These are phyloP conservation scores for Noctuana brunneofusca DNA, from an alignment of 2,888 invertebrate species.

Conservation along the genomic window DNA sequence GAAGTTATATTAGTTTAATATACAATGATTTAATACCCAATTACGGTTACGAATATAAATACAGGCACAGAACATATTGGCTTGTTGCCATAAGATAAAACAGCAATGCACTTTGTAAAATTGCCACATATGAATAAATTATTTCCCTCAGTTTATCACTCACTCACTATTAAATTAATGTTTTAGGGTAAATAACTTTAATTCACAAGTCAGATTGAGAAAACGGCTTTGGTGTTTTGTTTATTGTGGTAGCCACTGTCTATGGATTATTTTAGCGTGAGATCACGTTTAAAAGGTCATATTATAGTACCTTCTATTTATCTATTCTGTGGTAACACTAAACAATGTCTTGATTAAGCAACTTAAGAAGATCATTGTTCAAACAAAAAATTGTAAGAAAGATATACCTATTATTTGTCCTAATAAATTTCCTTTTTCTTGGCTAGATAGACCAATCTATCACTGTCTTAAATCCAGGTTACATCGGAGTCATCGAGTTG, in stretches of 20 bases:
- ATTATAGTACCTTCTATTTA: no score
- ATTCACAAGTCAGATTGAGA: no score
- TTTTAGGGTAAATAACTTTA: background rate
- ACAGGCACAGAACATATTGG: background rate
- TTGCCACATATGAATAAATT: background rate
- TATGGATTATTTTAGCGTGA: no score
- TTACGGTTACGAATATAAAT: background rate
- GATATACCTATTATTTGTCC: no score
- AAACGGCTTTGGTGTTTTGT: no score
- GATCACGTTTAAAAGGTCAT: no score
- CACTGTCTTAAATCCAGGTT: background rate
- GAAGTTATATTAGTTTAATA: no score
- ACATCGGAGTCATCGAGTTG: background rate
- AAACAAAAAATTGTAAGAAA: no score
- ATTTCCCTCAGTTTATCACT: background rate
- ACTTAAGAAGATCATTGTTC: no score
- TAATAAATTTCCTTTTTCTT: background rate
- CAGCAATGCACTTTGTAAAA: background rate
- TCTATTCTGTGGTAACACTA: no score
- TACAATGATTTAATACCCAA: background rate
- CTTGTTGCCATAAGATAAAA: background rate
- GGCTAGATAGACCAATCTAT: background rate
- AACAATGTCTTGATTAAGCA: no score
- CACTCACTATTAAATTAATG: background rate
- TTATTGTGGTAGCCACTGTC: no score